These are phyloP conservation scores for Steatocranus sp. DNA, from an alignment of 2,797 vertebrate species.

Conservation along the genomic window DNA sequence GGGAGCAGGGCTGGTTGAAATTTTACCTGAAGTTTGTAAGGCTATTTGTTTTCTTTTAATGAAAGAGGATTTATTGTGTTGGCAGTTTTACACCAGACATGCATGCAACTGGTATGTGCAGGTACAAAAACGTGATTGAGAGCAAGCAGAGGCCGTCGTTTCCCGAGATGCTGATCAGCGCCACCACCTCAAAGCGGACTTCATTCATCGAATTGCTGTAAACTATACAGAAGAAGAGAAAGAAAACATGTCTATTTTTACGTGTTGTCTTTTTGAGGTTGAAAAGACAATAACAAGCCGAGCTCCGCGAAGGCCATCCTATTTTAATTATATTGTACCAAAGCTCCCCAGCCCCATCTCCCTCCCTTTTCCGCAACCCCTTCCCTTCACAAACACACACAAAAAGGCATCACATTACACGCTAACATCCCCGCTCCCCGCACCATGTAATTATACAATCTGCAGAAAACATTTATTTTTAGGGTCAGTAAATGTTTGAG, in stretches of 20 bases:
- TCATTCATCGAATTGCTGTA: constrained; percentile 1
- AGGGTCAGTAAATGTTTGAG: constrained; percentile 76
- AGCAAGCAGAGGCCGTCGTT: neutral
- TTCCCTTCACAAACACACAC: constrained; percentile 74
- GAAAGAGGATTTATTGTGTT: constrained; percentile 41
- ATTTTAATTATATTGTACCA: constrained; percentile 77
- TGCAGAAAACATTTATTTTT: constrained; percentile 76
- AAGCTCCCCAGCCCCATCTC: constrained; percentile 56
- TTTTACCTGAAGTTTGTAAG: constrained; percentile 46
- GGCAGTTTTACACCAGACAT: constrained; percentile 43
- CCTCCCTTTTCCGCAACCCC: constrained; percentile 71
- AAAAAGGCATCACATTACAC: constrained; percentile 69
- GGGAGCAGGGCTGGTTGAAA: constrained; percentile 24
- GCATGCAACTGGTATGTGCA: constrained; percentile 9
- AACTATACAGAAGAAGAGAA: constrained; percentile 21
- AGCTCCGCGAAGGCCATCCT: constrained; percentile 64
- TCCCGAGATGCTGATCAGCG: neutral
- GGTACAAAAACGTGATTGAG: constrained; percentile 27
- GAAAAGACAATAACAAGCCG: constrained; percentile 73
- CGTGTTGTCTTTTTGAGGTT: constrained; percentile 55
- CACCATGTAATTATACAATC: constrained; percentile 71
- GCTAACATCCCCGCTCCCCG: constrained; percentile 47
- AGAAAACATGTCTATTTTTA: constrained; percentile 60
- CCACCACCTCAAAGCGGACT: constrained; percentile 8
- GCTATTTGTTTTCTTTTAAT: constrained; percentile 8